Base-by-base conservation (phyloP, 2,113 vertebrate species). In the Furnarius figulus region DNA sequence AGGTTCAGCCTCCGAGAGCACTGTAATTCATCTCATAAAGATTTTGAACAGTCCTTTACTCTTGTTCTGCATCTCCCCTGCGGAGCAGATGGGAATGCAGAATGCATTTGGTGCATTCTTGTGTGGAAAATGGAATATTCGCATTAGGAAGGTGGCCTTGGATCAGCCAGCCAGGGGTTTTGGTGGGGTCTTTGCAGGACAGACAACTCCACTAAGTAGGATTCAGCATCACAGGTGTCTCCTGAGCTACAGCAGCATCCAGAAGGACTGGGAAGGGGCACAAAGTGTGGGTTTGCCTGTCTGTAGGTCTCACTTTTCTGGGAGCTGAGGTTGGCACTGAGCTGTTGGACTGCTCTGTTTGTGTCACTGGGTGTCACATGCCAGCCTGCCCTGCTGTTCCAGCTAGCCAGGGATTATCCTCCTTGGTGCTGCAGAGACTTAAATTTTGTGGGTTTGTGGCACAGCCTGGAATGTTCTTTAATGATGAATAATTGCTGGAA, bases 101-200 rank as follows among this genome's bases (percentile, higher is more conserved):
- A 46, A 42, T 17, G 44, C 84, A 6, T 42, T 76, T 8, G 22
- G 33, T 85, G 65, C 85, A 3, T 46, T 30, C 70, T 65, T 37
- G n/a, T n/a, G 56, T 73, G 82, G 55, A n/a, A 77, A 89, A 73
- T 46, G 59, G 42, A 81, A 66, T 37, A 30, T 37, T 35, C 15
- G 0, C 8, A 0, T 53, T 2, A 42, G 63, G 33, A 33, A 6
- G 13, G 18, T 3, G 2, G 35, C 50, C 67, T 80, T 67, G 42
- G 42, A 28, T 39, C 72, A 56, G 87, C 3, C 55, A 77, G 77
- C 73, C 3, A 53, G 76, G 62, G 68, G 40, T 13, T 11, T 30
- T 76, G 90, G 4, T 47, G 71, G n/a, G 90, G 28, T 78, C 56
- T 30, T 1, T 46, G 82, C 61, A 70, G 68, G 37, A 9, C 62